Conservation (phyloP, 1,140 invertebrate species). For the Drosophila ogumai region DNA sequence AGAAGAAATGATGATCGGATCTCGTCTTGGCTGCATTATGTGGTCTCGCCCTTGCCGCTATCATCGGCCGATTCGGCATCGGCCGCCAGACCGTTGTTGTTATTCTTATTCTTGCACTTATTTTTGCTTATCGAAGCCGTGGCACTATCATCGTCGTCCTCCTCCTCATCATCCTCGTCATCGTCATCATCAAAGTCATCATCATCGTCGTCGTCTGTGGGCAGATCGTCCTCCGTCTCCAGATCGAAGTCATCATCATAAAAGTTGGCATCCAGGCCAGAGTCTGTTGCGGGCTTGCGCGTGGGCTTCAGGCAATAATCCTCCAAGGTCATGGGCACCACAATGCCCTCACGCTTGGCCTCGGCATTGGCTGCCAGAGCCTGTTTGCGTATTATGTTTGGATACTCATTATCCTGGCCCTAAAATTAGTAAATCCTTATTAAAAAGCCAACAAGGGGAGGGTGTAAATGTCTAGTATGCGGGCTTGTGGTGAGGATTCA, state of each 20-base stretch:
- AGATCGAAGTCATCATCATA: conserved; percentile 96
- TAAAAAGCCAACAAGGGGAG: neutral
- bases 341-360: conserved; percentile 98
- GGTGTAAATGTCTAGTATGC: conserved; percentile 28
- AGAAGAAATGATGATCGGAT: conserved; percentile 25
- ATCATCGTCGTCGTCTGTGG: conserved; percentile 90
- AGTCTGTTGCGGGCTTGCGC: conserved; percentile 91
- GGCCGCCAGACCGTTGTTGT: conserved; percentile 57
- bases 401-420: conserved; percentile 99
- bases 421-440: conserved; percentile 40
- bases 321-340: conserved; percentile 98
- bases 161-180: conserved; percentile 74
- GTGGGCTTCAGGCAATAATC: conserved; percentile 98
- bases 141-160: conserved; percentile 27
- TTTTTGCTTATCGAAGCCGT: conserved; percentile 56
- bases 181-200: conserved; percentile 82
- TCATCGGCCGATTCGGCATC: conserved; percentile 79
- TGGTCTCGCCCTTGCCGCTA: conserved; percentile 83
- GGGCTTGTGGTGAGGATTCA: neutral
- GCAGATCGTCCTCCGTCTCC: conserved; percentile 91
- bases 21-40: conserved; percentile 63
- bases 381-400: conserved; percentile 99
- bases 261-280: conserved; percentile 93
- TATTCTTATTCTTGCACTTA: conserved; percentile 68
- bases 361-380: conserved; percentile 96